phyloP scores from a whole-genome alignment of 2,888 invertebrate species.

The Sphinx pinastri region DNA sequence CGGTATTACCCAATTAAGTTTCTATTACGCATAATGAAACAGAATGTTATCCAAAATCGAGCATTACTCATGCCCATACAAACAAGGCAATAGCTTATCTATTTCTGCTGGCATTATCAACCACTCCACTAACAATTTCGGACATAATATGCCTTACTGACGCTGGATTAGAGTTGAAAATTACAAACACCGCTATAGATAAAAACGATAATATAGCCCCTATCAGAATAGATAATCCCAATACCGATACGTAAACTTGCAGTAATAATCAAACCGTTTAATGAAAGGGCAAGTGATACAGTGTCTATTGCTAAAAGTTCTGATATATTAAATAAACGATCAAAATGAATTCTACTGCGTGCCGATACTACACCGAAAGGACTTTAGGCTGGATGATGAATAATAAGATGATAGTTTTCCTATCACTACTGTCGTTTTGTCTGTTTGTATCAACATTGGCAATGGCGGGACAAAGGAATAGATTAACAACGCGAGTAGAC shows the following conservation, averaged over 20 bases:
- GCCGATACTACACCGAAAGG: constrained; percentile 61
- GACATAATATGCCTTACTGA: no score
- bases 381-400: constrained; percentile 66
- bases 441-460: constrained; percentile 69
- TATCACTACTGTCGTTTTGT: constrained; percentile 63
- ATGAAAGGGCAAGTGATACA: constrained; percentile 11
- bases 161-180: not conserved
- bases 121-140: not conserved
- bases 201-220: not conserved
- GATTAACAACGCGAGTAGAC: constrained; percentile 47
- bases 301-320: constrained; percentile 2
- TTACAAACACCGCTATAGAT: not conserved
- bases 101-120: constrained; percentile 5
- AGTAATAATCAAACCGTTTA: not conserved
- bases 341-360: constrained; percentile 50
- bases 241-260: constrained; percentile 3
- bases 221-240: constrained; percentile 12
- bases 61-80: constrained; percentile 12
- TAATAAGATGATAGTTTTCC: constrained; percentile 71
- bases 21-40: not conserved
- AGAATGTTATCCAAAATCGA: constrained; percentile 4
- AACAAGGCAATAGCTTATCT: constrained; percentile 8
- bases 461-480: constrained; percentile 64
- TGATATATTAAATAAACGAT: not conserved
- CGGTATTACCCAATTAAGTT: not conserved